A percentile compares a stretch with the other conserved stretches of the same genome.
Conservation (phyloP, 2,113 vertebrate species). For the Puffinus mauretanicus region DNA sequence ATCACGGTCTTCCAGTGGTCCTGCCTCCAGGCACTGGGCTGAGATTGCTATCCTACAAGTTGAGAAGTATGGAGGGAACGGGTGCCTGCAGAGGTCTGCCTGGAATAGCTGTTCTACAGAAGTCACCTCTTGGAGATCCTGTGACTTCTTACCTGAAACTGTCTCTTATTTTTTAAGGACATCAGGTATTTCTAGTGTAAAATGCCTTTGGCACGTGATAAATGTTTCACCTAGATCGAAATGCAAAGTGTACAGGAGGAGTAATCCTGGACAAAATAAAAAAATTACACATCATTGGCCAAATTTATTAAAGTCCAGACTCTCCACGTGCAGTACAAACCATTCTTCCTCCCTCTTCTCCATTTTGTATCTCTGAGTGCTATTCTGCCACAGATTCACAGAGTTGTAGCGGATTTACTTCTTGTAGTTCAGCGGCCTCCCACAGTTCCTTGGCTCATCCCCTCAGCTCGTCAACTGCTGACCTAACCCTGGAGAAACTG, state of each 20-base stretch:
- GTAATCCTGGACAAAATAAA: neutral
- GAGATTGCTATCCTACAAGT: neutral
- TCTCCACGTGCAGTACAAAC: rapidly evolving
- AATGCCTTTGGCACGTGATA: neutral
- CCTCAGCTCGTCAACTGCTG: neutral
- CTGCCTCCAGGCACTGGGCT: neutral
- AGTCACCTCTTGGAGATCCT: neutral
- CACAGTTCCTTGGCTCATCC: neutral
- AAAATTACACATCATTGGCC: neutral
- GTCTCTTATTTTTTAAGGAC: neutral
- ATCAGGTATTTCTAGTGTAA: neutral
- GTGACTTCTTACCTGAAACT: neutral
- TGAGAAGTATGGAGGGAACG: neutral
- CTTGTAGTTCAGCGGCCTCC: neutral
- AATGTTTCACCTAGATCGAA: neutral
- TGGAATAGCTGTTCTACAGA: neutral
- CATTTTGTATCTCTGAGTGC: neutral
- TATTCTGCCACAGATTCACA: neutral
- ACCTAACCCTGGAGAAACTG: neutral
- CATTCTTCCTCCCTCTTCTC: neutral
- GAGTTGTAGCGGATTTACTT: neutral
- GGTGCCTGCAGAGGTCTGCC: neutral
- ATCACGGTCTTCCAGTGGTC: neutral
- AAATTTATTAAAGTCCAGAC: neutral
- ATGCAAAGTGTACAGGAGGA: neutral